Evolutionary conservation across 1,140 invertebrate genomes (phyloP).

Genomic region (Leptinotarsa texana): DNA sequence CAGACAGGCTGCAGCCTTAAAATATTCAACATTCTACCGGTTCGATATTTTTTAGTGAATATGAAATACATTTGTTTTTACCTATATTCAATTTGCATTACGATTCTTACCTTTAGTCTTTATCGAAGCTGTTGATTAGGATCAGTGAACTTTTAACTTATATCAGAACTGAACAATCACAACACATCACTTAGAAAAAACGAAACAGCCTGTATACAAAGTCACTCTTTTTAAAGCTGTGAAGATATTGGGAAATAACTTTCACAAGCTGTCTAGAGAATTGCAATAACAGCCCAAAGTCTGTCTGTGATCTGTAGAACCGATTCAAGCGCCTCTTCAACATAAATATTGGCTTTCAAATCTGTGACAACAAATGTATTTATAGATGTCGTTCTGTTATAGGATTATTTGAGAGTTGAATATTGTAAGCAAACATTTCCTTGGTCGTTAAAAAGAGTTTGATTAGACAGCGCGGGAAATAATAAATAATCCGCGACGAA

Average conservation of each 20-base stretch:
- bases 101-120: background rate
- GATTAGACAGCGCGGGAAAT: background rate
- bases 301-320: background rate
- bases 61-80: too few relatives aligned
- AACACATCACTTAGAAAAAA: too few relatives aligned
- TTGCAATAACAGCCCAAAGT: background rate
- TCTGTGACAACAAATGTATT: conserved; percentile 14
- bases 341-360: conserved; percentile 19
- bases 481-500: too few relatives aligned
- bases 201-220: background rate
- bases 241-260: background rate
- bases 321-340: background rate
- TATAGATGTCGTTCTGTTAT: conserved; percentile 15
- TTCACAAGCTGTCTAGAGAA: background rate
- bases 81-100: too few relatives aligned
- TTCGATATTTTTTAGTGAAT: too few relatives aligned
- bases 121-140: background rate
- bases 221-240: background rate
- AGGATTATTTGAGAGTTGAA: background rate
- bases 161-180: too few relatives aligned
- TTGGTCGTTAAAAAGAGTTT: background rate
- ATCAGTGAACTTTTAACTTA: background rate
- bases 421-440: conserved; percentile 2
- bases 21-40: background rate
- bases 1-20: background rate